These are phyloP conservation scores for Caenorhabditis remanei DNA, from an alignment of 1,140 invertebrate species.

Conservation along the genomic window DNA sequence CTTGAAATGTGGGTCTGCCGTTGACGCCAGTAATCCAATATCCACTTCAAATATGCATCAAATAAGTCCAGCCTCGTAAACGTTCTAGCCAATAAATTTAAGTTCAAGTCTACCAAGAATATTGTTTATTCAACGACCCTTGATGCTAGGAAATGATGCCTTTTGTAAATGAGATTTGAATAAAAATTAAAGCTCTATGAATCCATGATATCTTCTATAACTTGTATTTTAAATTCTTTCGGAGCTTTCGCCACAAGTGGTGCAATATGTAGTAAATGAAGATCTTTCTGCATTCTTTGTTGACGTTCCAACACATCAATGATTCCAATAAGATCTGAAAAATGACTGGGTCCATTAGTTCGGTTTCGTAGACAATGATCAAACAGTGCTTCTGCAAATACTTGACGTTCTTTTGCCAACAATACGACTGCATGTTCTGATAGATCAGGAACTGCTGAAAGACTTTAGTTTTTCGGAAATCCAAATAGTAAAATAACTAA, in stretches of 20 bases:
- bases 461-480: too few species aligned
- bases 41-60: too few species aligned
- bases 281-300: constrained; percentile 49
- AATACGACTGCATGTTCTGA: not conserved
- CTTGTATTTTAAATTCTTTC: constrained; percentile 3
- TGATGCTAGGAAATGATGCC: too few species aligned
- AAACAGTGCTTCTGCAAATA: constrained; percentile 2
- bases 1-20: not conserved
- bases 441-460: constrained; percentile 38
- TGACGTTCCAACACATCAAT: constrained; percentile 35
- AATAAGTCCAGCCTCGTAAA: too few species aligned
- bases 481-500: not conserved
- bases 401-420: not conserved
- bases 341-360: constrained; percentile 3
- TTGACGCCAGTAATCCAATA: not conserved
- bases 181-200: not conserved
- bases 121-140: too few species aligned
- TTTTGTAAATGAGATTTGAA: not conserved
- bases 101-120: too few species aligned
- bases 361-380: constrained; percentile 8
- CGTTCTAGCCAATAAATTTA: too few species aligned
- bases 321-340: constrained; percentile 15
- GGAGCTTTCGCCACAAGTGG: constrained; percentile 13
- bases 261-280: constrained; percentile 16
- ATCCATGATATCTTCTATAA: constrained; percentile 46